Evolutionary conservation across 1,140 invertebrate genomes (phyloP).

Genomic region (Caenorhabditis inopinata): DNA sequence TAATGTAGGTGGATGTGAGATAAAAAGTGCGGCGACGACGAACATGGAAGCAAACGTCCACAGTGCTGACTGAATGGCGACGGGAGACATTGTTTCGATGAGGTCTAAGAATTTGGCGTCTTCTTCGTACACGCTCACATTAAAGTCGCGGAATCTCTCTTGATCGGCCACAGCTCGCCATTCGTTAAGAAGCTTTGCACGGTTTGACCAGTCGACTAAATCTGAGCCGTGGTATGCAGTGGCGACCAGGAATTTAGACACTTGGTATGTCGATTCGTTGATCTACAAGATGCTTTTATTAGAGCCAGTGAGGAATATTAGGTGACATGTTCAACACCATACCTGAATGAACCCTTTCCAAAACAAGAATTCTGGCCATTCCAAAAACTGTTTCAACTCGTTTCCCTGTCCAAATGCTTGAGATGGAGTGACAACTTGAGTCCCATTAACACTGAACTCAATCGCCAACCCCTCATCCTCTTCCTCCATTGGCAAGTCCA

Average conservation of each 20-base stretch:
- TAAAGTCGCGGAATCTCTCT: constrained; percentile 6
- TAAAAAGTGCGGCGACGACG: constrained; percentile 61
- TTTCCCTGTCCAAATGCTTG: constrained; percentile 42
- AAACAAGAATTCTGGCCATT: constrained; percentile 65
- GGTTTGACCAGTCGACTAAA: constrained; percentile 61
- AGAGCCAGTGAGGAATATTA: too few species aligned
- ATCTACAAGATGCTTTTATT: too few species aligned
- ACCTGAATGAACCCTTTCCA: constrained; percentile 63
- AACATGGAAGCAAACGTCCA: constrained; percentile 63
- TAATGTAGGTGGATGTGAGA: constrained; percentile 56
- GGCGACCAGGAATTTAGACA: constrained; percentile 60
- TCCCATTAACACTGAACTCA: constrained; percentile 48
- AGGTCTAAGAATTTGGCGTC: constrained; percentile 64
- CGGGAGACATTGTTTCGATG: constrained; percentile 60
- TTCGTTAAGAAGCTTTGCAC: constrained; percentile 56
- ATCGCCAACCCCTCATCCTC: constrained; percentile 35
- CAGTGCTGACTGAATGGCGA: constrained; percentile 54
- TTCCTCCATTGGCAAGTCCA: constrained; percentile 37
- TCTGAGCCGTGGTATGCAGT: constrained; percentile 62
- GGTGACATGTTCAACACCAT: too few species aligned
- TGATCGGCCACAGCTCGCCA: constrained; percentile 62
- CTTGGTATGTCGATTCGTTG: constrained; percentile 1
- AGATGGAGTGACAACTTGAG: neutral
- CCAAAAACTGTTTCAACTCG: constrained; percentile 58
- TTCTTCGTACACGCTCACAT: constrained; percentile 51